phyloP scores from a whole-genome alignment of 2,888 invertebrate species.

The Herminia tarsipennalis region DNA sequence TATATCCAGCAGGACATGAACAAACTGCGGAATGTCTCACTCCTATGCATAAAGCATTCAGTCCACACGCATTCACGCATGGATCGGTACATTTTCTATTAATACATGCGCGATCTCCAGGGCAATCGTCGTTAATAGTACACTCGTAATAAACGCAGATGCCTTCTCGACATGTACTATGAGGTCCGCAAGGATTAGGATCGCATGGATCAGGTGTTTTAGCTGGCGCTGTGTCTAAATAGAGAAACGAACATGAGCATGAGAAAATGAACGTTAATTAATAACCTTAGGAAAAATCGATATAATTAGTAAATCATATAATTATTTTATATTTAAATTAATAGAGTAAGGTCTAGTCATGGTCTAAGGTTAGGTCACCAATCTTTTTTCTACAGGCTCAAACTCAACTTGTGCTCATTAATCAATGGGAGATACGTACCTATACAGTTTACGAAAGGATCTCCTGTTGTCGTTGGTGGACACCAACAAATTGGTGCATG shows the following conservation, averaged over 20 bases:
- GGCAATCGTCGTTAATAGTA: conserved; percentile 94
- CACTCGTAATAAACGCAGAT: conserved; percentile 93
- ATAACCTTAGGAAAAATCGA: too few species aligned
- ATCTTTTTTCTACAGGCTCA: too few species aligned
- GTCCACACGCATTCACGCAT: conserved; percentile 92
- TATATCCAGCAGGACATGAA: conserved; percentile 91
- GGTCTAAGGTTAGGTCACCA: too few species aligned
- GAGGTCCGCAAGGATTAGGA: conserved; percentile 90
- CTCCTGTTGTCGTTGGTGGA: conserved; percentile 89
- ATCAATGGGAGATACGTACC: conserved; percentile 40
- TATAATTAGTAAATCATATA: too few species aligned
- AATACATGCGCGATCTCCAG: conserved; percentile 92
- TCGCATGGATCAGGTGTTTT: conserved; percentile 87
- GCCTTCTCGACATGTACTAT: conserved; percentile 88
- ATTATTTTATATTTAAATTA: too few species aligned
- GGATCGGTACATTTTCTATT: conserved; percentile 94
- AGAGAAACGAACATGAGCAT: too few species aligned
- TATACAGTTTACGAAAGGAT: conserved; percentile 92
- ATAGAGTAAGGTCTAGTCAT: too few species aligned
- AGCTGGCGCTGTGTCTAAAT: conserved; percentile 59
- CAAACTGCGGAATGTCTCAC: conserved; percentile 91
- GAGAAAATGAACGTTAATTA: too few species aligned
- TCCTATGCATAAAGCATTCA: conserved; percentile 93
- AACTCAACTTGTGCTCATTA: neutral
- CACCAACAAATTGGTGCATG: conserved; percentile 91